Evolutionary conservation across 2,113 vertebrate species (phyloP).

Genomic region (Tragelaphus scriptus): DNA sequence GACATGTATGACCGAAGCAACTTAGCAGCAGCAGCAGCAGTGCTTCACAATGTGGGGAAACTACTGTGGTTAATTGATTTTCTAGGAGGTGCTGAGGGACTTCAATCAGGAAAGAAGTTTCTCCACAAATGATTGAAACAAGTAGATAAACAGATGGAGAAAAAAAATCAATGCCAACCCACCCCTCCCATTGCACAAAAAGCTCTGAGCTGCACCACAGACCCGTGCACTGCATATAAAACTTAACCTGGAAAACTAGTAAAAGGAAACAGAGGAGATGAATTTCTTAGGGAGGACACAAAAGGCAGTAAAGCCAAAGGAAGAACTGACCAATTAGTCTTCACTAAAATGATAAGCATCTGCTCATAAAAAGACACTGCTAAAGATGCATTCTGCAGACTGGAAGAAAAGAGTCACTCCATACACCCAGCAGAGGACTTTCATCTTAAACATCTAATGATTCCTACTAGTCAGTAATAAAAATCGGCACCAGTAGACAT

Average conservation of each 20-base stretch:
- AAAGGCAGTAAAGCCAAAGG: not conserved
- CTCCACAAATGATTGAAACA: not conserved
- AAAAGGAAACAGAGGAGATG: not conserved
- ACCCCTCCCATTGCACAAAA: not conserved
- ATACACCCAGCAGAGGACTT: accelerated
- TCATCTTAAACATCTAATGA: not conserved
- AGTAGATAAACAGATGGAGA: not conserved
- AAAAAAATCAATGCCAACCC: not conserved
- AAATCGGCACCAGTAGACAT: not conserved
- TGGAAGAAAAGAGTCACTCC: not conserved
- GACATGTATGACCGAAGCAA: not conserved
- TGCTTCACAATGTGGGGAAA: accelerated
- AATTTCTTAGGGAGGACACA: not conserved
- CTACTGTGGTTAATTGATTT: not conserved
- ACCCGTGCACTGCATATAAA: not conserved
- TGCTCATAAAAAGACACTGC: not conserved
- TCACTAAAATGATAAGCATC: not conserved
- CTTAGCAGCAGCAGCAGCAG: no score
- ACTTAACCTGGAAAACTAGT: not conserved
- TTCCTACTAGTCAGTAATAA: not conserved
- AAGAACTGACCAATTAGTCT: no score
- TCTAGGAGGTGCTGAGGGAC: not conserved
- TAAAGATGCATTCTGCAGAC: not conserved
- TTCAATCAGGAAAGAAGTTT: not conserved
- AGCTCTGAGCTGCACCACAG: not conserved